These are phyloP conservation scores for Stichopus horrens DNA, from an alignment of 53 echinoderm and acorn worm species.

Conservation along the genomic window DNA sequence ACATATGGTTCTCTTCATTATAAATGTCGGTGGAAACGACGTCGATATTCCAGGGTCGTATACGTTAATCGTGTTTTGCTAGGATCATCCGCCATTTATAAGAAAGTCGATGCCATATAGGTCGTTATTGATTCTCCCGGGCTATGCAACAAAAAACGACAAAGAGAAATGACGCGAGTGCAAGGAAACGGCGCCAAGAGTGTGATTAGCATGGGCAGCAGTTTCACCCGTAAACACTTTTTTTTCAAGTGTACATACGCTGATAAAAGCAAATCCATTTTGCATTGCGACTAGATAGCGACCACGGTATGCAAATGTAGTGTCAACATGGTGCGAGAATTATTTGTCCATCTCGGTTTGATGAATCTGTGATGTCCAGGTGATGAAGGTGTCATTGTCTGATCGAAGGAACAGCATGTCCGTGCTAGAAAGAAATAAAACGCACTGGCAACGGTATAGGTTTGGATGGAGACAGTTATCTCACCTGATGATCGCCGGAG, in stretches of 20 bases:
- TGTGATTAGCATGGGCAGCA: not conserved
- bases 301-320: not conserved
- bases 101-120: conserved; percentile 20
- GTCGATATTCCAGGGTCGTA: conserved; percentile 3
- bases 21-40: not conserved
- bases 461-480: too few species aligned
- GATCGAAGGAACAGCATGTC: too few species aligned
- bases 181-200: conserved; percentile 16
- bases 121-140: not conserved
- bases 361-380: not conserved
- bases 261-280: not conserved
- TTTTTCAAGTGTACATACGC: not conserved
- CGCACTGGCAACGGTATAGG: too few species aligned
- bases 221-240: not conserved
- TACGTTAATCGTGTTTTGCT: not conserved
- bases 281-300: not conserved
- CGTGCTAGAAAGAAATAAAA: too few species aligned
- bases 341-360: not conserved
- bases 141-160: not conserved
- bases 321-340: not conserved
- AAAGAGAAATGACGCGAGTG: not conserved
- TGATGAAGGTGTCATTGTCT: not conserved
- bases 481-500: too few species aligned
- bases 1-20: too few species aligned
- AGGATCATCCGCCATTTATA: conserved; percentile 12